Percentiles rank a stretch among this genome's conserved stretches.
phyloP scores from a whole-genome alignment of 64 coral and sea anemone genomes.

The Porites australiensis region DNA sequence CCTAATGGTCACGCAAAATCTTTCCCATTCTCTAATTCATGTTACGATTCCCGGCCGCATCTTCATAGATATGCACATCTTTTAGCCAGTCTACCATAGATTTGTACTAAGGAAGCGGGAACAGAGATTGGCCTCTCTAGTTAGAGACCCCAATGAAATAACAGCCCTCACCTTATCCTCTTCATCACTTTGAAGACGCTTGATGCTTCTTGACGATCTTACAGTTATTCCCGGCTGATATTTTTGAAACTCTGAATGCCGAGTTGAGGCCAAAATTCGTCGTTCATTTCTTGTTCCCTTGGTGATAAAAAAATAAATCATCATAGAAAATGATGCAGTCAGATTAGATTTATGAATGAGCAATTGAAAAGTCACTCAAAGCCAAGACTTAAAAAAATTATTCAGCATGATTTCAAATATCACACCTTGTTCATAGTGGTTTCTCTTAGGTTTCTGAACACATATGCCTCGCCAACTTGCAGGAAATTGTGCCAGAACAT shows the following conservation, averaged over 20 bases:
- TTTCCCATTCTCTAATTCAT: no score
- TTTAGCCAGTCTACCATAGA: no score
- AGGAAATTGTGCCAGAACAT: conserved; percentile 68
- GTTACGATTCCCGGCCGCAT: no score
- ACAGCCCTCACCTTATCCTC: background rate
- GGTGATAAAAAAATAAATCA: background rate
- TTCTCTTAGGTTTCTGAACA: conserved; percentile 42
- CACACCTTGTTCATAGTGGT: conserved; percentile 78
- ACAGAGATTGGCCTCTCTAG: no score
- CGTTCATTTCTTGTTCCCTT: conserved; percentile 66
- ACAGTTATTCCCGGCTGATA: background rate
- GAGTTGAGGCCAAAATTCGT: conserved; percentile 46
- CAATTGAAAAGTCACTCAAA: background rate
- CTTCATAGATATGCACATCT: no score
- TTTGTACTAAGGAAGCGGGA: no score
- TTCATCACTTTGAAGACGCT: background rate
- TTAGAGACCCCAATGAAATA: no score
- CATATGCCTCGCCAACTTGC: conserved; percentile 45
- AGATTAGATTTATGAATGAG: no score
- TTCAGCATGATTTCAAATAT: background rate
- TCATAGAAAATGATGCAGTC: no score
- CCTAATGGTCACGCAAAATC: no score
- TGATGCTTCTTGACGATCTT: background rate
- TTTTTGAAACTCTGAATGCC: conserved; percentile 22
- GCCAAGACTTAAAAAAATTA: background rate